These are phyloP conservation scores for Setophaga coronata DNA, from an alignment of 2,113 vertebrate species.

Conservation along the genomic window DNA sequence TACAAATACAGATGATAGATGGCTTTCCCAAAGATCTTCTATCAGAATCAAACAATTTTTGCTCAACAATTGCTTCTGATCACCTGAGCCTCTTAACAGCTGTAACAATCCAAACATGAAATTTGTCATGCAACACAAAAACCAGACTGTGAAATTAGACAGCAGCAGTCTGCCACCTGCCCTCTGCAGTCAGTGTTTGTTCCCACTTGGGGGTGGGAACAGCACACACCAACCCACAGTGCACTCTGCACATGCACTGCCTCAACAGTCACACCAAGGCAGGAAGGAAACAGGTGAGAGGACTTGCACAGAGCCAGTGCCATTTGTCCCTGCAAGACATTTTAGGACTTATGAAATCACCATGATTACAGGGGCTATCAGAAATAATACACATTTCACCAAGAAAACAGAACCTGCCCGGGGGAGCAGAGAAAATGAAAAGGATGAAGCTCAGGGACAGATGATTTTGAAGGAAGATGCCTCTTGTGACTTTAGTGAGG, in stretches of 20 bases:
- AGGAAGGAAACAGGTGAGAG: not conserved
- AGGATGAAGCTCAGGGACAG: not conserved
- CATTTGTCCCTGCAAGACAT: not conserved
- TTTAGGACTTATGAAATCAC: not conserved
- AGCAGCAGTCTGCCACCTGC: slow-evolving; percentile 15
- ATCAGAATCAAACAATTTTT: not conserved
- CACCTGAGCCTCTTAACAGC: not conserved
- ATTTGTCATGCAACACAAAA: not conserved
- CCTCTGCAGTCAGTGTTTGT: not conserved
- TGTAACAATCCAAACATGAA: not conserved
- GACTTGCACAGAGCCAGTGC: not conserved
- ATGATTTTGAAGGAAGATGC: not conserved
- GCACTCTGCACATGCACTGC: not conserved
- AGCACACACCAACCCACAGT: not conserved
- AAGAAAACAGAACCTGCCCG: not conserved
- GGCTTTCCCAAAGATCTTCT: not conserved
- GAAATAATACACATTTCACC: not conserved
- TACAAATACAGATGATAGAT: not conserved
- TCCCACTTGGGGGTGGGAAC: not conserved
- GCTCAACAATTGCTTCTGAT: slow-evolving; percentile 6
- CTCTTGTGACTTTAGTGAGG: not conserved
- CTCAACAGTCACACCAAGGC: not conserved
- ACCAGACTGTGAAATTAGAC: slow-evolving; percentile 4
- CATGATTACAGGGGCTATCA: not conserved
- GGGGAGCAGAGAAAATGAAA: not conserved